Percentiles rank a stretch among this genome's conserved stretches.
Evolutionary conservation across 2,888 invertebrate genomes (phyloP).

Genomic region (Cantharis nigra): DNA sequence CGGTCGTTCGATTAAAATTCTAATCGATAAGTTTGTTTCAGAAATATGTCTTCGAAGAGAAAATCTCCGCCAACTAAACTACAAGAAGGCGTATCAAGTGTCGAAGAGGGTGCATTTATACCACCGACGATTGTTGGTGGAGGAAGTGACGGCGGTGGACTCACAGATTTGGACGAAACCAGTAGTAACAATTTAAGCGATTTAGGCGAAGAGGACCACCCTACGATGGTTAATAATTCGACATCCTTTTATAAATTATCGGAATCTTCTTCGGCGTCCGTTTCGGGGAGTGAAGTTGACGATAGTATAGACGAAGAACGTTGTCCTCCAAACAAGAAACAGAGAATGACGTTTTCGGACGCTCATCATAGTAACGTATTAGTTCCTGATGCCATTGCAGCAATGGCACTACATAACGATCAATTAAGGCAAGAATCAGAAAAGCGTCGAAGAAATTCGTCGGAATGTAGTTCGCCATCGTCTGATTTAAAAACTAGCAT

Average conservation of each 20-base stretch:
- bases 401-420: constrained; percentile 62
- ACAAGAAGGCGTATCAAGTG: constrained; percentile 69
- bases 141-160: constrained; percentile 64
- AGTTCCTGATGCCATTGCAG: constrained; percentile 46
- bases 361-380: constrained; percentile 44
- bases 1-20: constrained; percentile 11
- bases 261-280: constrained; percentile 53
- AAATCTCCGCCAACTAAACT: constrained; percentile 95
- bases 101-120: constrained; percentile 56
- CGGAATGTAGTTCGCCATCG: constrained; percentile 75
- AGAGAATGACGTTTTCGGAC: constrained; percentile 48
- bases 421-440: constrained; percentile 56
- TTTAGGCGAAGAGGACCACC: constrained; percentile 63
- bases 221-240: constrained; percentile 47
- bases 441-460: constrained; percentile 58
- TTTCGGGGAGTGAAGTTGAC: constrained; percentile 55
- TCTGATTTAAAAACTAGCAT: constrained; percentile 66
- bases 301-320: constrained; percentile 54
- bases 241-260: constrained; percentile 53
- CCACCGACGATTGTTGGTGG: constrained; percentile 50
- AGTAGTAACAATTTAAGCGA: constrained; percentile 66
- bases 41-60: constrained; percentile 96
- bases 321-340: constrained; percentile 55
- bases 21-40: constrained; percentile 60
- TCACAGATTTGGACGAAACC: constrained; percentile 60